Conservation (phyloP, 1,140 invertebrate species). For the roundworm (Caenorhabditis elegans) region WBcel235 BX284606.5:16389001-16389500, state of each 20-base stretch:
- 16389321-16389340: slow-evolving; percentile 27
- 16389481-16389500: slow-evolving; percentile 5
- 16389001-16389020: too few relatives aligned
- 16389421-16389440: neutral
- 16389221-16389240: too few relatives aligned
- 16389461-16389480: slow-evolving; percentile 15
- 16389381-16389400: neutral
- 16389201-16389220: neutral
- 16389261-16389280: neutral
- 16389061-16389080: slow-evolving; percentile 30
- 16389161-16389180: too few relatives aligned
- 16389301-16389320: slow-evolving; percentile 14
- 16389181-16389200: too few relatives aligned
- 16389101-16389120: too few relatives aligned
- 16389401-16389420: neutral
- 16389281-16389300: too few relatives aligned
- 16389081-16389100: neutral
- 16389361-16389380: slow-evolving; percentile 16
- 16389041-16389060: slow-evolving; percentile 23
- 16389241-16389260: slow-evolving; percentile 7
- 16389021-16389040: slow-evolving; percentile 23
- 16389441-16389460: neutral
- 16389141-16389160: too few relatives aligned
- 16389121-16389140: too few relatives aligned
- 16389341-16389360: slow-evolving; percentile 28